A percentile compares a stretch with the other conserved stretches of the same genome.
phyloP scores from a whole-genome alignment of 2,888 invertebrate species.

The Tenthredo notha region DNA sequence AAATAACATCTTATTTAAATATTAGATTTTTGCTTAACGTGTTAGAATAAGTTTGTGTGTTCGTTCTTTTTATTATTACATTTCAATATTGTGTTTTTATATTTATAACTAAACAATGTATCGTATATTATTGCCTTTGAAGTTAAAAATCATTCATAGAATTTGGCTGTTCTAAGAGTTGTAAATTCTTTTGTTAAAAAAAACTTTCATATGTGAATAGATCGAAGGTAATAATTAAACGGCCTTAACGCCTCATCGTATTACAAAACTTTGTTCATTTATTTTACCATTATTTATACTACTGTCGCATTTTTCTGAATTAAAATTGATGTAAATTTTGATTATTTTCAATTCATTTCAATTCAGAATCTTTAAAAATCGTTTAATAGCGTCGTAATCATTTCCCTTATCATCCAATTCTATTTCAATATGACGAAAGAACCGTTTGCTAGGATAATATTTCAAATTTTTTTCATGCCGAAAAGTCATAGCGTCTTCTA shows the following conservation, averaged over 20 bases:
- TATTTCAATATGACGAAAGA: background rate
- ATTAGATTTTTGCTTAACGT: background rate
- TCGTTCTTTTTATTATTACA: background rate
- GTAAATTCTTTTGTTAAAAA: slow-evolving; percentile 26
- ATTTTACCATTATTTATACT: background rate
- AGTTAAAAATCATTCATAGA: background rate
- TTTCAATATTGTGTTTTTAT: slow-evolving; percentile 7
- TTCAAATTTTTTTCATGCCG: background rate
- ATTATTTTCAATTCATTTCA: background rate
- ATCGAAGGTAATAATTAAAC: slow-evolving; percentile 4
- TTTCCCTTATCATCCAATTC: background rate
- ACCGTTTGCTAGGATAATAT: background rate
- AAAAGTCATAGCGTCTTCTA: background rate
- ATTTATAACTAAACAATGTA: slow-evolving; percentile 37
- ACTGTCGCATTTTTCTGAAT: background rate
- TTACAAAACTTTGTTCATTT: background rate
- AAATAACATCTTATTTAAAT: background rate
- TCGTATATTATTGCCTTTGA: background rate
- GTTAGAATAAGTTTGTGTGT: background rate
- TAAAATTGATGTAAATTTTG: background rate
- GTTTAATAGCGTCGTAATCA: background rate
- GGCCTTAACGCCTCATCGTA: background rate
- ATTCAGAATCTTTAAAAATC: background rate
- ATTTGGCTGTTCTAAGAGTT: background rate
- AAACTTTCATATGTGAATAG: background rate